Evolutionary conservation across 2,113 vertebrate species (phyloP).

Genomic region (Gymnogyps californianus): DNA sequence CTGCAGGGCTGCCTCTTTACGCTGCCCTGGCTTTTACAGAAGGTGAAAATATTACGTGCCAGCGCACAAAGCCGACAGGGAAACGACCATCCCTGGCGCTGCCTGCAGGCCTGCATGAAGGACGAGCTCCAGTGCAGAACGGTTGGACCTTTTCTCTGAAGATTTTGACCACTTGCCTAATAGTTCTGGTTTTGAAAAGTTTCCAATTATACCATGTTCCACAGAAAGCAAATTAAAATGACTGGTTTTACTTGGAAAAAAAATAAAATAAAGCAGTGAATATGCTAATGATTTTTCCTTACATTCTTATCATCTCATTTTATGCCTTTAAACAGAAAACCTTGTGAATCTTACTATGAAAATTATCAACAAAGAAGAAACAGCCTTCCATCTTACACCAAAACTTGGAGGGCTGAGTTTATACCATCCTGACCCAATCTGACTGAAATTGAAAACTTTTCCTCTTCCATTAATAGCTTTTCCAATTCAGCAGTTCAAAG

Average conservation of each 20-base stretch:
- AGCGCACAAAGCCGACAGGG: background rate
- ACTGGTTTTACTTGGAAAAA: background rate
- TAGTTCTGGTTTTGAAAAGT: background rate
- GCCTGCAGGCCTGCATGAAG: background rate
- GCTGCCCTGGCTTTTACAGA: background rate
- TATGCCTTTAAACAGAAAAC: slow-evolving; percentile 51
- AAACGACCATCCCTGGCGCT: background rate
- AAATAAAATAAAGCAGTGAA: background rate
- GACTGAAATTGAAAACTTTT: slow-evolving; percentile 45
- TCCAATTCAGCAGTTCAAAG: slow-evolving; percentile 50
- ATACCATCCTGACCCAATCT: slow-evolving; percentile 43
- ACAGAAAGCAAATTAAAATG: slow-evolving; percentile 57
- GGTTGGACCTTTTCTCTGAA: background rate
- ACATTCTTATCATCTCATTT: slow-evolving; percentile 57
- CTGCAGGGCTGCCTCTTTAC: background rate
- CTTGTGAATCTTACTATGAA: slow-evolving; percentile 34
- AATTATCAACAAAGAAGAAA: slow-evolving; percentile 45
- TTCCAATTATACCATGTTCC: background rate
- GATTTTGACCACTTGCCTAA: slow-evolving; percentile 31
- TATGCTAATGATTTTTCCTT: slow-evolving; percentile 35
- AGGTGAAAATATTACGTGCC: background rate
- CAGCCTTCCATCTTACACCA: slow-evolving; percentile 18
- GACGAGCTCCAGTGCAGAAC: slow-evolving; percentile 16
- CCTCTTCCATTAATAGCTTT: slow-evolving; percentile 41
- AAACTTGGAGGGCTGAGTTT: slow-evolving; percentile 27